Base-by-base conservation (phyloP, 2,888 invertebrate genomes). In the Agonum fuliginosum region DNA sequence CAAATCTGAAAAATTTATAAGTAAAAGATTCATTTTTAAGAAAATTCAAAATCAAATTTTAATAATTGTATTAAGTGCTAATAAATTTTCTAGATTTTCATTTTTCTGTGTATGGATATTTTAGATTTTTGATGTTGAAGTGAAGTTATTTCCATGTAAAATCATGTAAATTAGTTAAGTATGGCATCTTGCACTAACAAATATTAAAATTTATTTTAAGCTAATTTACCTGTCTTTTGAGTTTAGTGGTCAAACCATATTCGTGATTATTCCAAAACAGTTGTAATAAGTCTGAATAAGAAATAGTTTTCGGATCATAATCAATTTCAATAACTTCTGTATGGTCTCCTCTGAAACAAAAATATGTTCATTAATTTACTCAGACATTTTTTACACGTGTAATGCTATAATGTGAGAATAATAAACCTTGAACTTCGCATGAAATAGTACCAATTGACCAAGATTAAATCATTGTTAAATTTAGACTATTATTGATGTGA, bases 181-280 rank as follows among this genome's bases (percentile, higher is more conserved):
- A n/a, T n/a, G n/a, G n/a, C n/a, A n/a, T n/a, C 30, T 30, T 30
- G 30, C 8, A 30, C 30, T 30, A 5, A 8, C 8, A 30, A 30
- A 30, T 48, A 48, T n/a, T 43, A 41, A 41, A 3, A 14, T 43
- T 14, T 43, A n/a, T 43, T 12, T 12, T 43, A 17, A 51, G 4
- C 1, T 6, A 20, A 51, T 6, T 82, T 86, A 94, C 94, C 90
- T 95, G 96, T 86, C 92, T 90, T 85, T 96, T 95, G 77, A 94
- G 92, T 82, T 91, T 92, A 0, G 91, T 92, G 2, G 95, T 94
- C 0, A 94, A 88, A 67, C 94, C 93, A 79, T 98, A 96, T 86
- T 98, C 96, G 86, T 98, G 98, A 85, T 96, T 94, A 74, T 92
- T 92, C 97, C 98, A 98, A 88, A 98, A 98, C 81, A 95, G 87